Evolutionary conservation across 2,888 invertebrate species (phyloP).

Genomic region (Siphlonurus alternatus): DNA sequence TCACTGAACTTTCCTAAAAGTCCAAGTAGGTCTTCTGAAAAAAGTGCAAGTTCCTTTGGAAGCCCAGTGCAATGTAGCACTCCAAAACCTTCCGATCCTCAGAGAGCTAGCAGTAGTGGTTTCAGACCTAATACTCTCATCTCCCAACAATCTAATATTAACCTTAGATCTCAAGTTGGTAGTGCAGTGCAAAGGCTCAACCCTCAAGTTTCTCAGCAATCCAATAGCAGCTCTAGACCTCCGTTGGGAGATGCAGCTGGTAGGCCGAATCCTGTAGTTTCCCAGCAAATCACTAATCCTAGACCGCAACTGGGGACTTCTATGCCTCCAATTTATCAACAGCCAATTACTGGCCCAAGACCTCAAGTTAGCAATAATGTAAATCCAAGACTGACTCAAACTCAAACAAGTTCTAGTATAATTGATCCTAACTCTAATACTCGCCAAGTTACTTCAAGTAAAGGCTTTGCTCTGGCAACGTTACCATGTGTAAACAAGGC

Average conservation of each 20-base stretch:
- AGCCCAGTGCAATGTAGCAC: not conserved
- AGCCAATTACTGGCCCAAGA: too few species aligned
- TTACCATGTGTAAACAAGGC: not conserved
- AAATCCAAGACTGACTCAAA: too few species aligned
- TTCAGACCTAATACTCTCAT: not conserved
- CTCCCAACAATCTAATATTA: not conserved
- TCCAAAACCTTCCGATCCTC: not conserved
- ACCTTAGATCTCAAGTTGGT: too few species aligned
- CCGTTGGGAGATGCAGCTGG: not conserved
- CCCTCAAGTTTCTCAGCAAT: not conserved
- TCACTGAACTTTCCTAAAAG: too few species aligned
- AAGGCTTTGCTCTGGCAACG: not conserved
- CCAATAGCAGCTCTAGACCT: not conserved
- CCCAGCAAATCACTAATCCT: not conserved
- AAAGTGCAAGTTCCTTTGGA: not conserved
- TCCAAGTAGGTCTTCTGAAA: too few species aligned
- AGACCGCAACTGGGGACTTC: too few species aligned
- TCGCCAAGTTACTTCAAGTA: not conserved
- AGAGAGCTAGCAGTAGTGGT: not conserved
- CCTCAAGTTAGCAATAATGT: too few species aligned
- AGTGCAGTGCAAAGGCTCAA: too few species aligned
- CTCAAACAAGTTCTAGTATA: too few species aligned
- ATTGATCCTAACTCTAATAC: too few species aligned
- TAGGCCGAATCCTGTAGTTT: not conserved
- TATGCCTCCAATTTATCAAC: too few species aligned